A percentile compares a stretch with the other conserved stretches of the same genome.
These are phyloP conservation scores for Drosophila kanekoi DNA, from an alignment of 2,888 invertebrate genomes.

Conservation along the genomic window DNA sequence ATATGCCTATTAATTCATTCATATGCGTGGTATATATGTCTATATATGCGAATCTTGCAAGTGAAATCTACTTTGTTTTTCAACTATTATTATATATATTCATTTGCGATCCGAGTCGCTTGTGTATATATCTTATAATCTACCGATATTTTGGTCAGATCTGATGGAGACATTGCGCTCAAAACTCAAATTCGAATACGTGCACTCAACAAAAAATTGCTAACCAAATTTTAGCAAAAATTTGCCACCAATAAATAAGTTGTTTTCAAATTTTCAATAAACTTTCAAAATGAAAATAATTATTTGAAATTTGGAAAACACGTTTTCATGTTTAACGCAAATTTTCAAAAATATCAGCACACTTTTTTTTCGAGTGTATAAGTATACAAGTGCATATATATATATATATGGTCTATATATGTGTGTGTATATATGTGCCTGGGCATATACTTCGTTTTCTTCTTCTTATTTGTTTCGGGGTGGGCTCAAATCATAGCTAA, in stretches of 20 bases:
- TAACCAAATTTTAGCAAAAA: too few species aligned
- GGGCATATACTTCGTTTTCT: neutral
- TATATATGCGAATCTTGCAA: slow-evolving; percentile 17
- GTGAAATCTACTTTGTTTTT: slow-evolving; percentile 10
- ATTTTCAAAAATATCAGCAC: too few species aligned
- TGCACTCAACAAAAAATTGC: too few species aligned
- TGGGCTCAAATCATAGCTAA: slow-evolving; percentile 49
- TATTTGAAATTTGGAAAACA: too few species aligned
- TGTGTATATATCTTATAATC: slow-evolving; percentile 13
- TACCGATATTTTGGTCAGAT: slow-evolving; percentile 48
- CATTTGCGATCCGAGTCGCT: slow-evolving; percentile 26
- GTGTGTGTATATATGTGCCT: too few species aligned
- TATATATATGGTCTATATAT: neutral
- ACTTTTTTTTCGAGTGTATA: too few species aligned
- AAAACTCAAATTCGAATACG: slow-evolving; percentile 5
- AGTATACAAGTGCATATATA: slow-evolving; percentile 30
- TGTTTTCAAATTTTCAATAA: too few species aligned
- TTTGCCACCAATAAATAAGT: too few species aligned
- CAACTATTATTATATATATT: slow-evolving; percentile 18
- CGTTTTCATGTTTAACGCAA: too few species aligned
- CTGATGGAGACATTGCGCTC: slow-evolving; percentile 42
- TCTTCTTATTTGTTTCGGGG: slow-evolving; percentile 25
- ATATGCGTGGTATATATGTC: slow-evolving; percentile 10
- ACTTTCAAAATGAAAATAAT: too few species aligned
- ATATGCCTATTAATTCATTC: slow-evolving; percentile 38